These are phyloP conservation scores for Ischnus inquisitorius DNA, from an alignment of 2,888 invertebrate genomes.

Conservation along the genomic window DNA sequence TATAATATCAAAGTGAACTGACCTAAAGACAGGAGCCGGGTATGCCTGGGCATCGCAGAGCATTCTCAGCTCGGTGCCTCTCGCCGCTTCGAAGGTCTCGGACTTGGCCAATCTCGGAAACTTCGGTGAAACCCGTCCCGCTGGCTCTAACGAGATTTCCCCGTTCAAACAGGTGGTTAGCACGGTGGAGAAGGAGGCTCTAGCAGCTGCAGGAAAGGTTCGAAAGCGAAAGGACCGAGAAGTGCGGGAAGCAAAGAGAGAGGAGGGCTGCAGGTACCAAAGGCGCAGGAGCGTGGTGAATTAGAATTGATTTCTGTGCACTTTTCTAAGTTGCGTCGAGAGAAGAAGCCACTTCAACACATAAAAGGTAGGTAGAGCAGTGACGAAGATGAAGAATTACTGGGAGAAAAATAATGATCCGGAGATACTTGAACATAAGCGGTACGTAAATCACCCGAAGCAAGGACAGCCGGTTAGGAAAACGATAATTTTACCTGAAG, in stretches of 20 bases:
- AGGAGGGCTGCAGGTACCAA: background rate
- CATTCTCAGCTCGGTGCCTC: slow-evolving; percentile 82
- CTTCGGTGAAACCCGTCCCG: slow-evolving; percentile 83
- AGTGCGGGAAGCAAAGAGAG: slow-evolving; percentile 28
- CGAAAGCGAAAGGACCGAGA: slow-evolving; percentile 25
- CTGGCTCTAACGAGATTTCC: slow-evolving; percentile 81
- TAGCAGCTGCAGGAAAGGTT: slow-evolving; percentile 8
- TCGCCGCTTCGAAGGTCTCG: slow-evolving; percentile 78
- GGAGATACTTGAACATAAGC: background rate
- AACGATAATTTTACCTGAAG: slow-evolving; percentile 88
- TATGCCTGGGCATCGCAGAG: slow-evolving; percentile 83
- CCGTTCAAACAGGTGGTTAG: slow-evolving; percentile 64
- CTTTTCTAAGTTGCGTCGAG: background rate
- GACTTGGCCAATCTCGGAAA: slow-evolving; percentile 86
- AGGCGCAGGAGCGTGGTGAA: background rate
- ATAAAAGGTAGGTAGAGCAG: background rate
- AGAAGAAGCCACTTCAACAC: background rate
- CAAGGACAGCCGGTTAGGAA: slow-evolving; percentile 12
- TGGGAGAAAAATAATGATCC: background rate
- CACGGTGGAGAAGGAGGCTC: slow-evolving; percentile 27
- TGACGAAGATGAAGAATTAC: background rate
- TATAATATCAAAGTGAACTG: slow-evolving; percentile 71
- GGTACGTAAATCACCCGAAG: background rate
- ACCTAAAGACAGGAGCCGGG: slow-evolving; percentile 82
- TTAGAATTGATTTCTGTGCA: background rate